Conservation (phyloP, 2,113 vertebrate genomes). For the Macquaria australasica region DNA sequence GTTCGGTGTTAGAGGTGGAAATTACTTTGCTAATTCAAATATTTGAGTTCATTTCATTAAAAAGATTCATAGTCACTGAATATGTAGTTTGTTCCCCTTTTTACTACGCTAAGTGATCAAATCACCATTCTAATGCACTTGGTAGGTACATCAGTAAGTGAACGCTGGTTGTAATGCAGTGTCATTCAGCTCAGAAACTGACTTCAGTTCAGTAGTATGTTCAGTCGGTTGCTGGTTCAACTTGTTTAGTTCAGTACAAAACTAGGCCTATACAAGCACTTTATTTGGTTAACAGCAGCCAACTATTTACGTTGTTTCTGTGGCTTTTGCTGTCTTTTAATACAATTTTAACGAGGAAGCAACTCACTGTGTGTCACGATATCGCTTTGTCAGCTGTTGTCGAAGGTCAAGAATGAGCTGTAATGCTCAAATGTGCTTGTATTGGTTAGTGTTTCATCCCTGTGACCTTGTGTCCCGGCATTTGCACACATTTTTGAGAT, state of each 20-base stretch:
- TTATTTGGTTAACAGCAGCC: not conserved
- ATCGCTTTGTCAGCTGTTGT: not conserved
- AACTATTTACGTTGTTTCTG: not conserved
- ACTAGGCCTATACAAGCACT: not conserved
- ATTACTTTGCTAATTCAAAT: not conserved
- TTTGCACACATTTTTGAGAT: not conserved
- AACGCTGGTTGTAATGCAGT: not conserved
- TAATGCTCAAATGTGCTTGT: not conserved
- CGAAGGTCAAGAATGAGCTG: not conserved
- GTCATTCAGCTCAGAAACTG: not conserved
- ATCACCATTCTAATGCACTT: not conserved
- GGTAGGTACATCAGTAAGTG: not conserved
- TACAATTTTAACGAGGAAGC: not conserved
- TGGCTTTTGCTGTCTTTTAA: not conserved
- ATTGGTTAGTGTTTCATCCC: not conserved
- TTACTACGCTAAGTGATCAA: not conserved
- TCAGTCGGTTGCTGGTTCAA: not conserved
- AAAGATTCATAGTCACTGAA: not conserved
- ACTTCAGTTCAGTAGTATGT: not conserved
- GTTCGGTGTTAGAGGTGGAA: not conserved
- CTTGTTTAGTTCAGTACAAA: not conserved
- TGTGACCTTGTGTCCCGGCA: not conserved
- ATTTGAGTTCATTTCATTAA: not conserved
- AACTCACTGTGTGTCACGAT: not conserved
- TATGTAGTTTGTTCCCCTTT: no score